These are phyloP conservation scores for Cerastis rubricosa DNA, from an alignment of 2,888 invertebrate genomes.

Conservation along the genomic window DNA sequence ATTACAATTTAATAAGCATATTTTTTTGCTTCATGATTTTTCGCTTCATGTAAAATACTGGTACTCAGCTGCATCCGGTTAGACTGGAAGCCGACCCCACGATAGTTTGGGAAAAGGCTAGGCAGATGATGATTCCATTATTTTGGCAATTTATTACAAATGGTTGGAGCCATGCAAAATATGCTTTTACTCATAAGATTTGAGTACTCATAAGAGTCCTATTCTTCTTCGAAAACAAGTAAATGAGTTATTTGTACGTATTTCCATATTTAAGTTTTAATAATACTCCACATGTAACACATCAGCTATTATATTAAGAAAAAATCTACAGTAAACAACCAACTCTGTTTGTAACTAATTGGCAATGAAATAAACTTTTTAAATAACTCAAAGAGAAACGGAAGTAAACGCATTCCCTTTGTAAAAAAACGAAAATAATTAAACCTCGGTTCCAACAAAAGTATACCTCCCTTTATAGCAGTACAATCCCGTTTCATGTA, in stretches of 20 bases:
- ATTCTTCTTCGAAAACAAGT: background rate
- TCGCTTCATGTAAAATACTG: no score
- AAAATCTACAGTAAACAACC: background rate
- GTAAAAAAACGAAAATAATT: constrained; percentile 46
- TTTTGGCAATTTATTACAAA: no score
- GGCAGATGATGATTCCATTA: no score
- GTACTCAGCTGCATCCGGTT: no score
- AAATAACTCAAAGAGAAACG: constrained; percentile 34
- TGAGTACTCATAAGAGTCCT: no score
- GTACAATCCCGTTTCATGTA: constrained; percentile 33
- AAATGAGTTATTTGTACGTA: background rate
- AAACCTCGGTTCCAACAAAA: constrained; percentile 43
- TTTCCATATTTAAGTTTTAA: background rate
- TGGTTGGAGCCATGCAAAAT: no score
- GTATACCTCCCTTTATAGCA: constrained; percentile 15
- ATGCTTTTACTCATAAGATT: no score
- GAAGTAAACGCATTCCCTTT: constrained; percentile 36
- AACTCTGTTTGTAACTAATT: constrained; percentile 20
- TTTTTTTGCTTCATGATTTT: no score
- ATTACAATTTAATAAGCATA: no score
- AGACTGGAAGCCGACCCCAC: no score
- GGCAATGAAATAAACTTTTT: constrained; percentile 18
- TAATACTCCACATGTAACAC: background rate
- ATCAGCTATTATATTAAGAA: background rate
- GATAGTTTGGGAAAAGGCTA: no score